Evolutionary conservation across 2,888 invertebrate genomes (phyloP), one percentile per base, ranked within the genome.

Genomic region (Eulithis testata): DNA sequence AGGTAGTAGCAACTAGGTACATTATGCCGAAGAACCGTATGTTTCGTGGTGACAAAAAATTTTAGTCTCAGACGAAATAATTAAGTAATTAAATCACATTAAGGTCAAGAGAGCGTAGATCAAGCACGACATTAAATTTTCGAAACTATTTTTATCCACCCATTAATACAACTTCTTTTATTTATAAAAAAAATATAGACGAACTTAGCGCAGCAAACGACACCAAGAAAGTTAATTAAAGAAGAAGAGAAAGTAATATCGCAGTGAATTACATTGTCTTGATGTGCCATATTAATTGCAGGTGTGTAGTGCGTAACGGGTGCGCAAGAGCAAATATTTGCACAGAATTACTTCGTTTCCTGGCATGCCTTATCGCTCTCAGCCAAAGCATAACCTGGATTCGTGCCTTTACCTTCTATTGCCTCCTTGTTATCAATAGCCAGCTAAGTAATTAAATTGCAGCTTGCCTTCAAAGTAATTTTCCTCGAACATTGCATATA

Each of bases 331-430:
- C 54, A 52, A 68, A 68, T 63, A 60, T 64, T 65, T 65, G 51
- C 57, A 43, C 37, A 65, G 52, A 63, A 65, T 59, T 56, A 56
- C 55, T 45, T 21, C 2, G 66, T 63, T 84, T 85, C 82, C 85
- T 81, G 81, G 74, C 83, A 73, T 80, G 80, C 80, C 83, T 87
- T 86, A 87, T 86, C 85, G 77, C 74, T 66, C 74, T 65, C 62
- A 70, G 65, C 59, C 12, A 44, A 71, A 63, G 55, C 69, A 60
- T 75, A 78, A 73, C 76, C 77, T 80, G 75, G 73, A 78, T 80
- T 49, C 50, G 11, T 54, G 54, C 12, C 56, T 36, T 50, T 51
- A 51, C 50, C 27, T 51, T 40, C 3, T 50, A 52, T 53, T 47
- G 11, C 44, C n/a, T 44, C 11, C n/a, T 14, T 37, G 40, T 14